Conservation (phyloP, 2,888 invertebrate genomes). For the Cantharis flavilabris region DNA sequence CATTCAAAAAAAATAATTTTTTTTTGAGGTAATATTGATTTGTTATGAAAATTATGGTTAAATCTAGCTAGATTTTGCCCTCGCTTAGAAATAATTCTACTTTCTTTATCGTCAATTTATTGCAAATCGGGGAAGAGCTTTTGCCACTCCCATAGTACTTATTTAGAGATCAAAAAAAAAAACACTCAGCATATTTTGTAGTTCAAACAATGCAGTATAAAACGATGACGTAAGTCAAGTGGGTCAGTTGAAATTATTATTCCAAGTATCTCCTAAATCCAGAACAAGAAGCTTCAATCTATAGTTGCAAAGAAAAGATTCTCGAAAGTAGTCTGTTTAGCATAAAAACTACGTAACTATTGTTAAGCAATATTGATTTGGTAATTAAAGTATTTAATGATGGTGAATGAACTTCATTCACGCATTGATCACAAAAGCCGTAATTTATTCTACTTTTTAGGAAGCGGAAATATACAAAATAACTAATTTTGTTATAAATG, state of each 20-base stretch:
- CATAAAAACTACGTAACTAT: neutral
- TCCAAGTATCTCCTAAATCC: neutral
- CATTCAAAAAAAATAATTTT: too few species aligned
- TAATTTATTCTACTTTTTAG: neutral
- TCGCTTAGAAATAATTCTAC: too few species aligned
- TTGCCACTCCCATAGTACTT: too few species aligned
- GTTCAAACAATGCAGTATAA: too few species aligned
- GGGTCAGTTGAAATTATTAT: neutral
- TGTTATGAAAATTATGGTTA: too few species aligned
- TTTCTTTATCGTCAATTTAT: too few species aligned
- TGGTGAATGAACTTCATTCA: neutral
- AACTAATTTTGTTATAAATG: neutral
- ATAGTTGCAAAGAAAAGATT: neutral
- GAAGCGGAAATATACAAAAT: neutral
- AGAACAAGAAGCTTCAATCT: neutral
- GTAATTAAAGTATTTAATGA: neutral
- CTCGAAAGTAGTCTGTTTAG: neutral
- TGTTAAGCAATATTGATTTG: neutral
- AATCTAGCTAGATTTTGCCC: too few species aligned
- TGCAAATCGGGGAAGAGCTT: too few species aligned
- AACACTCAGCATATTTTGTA: too few species aligned
- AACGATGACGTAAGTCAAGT: neutral
- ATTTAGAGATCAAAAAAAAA: too few species aligned
- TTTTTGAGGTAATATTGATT: too few species aligned
- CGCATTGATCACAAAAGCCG: neutral